Conservation (phyloP, 2,797 vertebrate genomes). For the Xenops minutus region DNA sequence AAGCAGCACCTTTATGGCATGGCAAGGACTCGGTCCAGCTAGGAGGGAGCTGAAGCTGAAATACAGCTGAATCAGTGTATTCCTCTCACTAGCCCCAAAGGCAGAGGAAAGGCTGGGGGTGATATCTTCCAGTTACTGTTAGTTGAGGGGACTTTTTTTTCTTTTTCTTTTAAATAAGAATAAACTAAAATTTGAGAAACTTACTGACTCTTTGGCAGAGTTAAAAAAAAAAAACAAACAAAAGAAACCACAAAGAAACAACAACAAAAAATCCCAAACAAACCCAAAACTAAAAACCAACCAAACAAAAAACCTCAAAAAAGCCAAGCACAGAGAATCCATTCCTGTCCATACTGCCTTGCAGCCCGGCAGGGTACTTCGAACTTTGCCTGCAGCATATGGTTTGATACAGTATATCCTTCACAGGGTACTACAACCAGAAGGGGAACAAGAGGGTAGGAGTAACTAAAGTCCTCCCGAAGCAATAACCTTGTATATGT, state of each 20-base stretch:
- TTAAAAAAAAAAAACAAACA: too few relatives aligned
- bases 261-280: too few relatives aligned
- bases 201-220: background rate
- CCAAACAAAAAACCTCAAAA: background rate
- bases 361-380: background rate
- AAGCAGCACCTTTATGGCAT: fast-evolving
- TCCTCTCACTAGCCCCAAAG: background rate
- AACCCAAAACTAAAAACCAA: too few relatives aligned
- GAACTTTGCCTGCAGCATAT: background rate
- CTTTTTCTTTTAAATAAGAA: background rate
- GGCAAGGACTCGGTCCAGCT: background rate
- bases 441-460: background rate
- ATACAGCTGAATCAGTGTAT: background rate
- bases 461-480: background rate
- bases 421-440: background rate
- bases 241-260: too few relatives aligned
- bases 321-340: background rate
- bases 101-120: background rate
- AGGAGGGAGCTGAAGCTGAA: background rate
- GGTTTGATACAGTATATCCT: background rate
- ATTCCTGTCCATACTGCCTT: background rate
- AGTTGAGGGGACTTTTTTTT: background rate
- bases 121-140: background rate
- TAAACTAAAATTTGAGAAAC: background rate
- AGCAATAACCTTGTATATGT: background rate